phyloP scores from a whole-genome alignment of 2,888 invertebrate genomes.

The Brachypterus glaber region DNA sequence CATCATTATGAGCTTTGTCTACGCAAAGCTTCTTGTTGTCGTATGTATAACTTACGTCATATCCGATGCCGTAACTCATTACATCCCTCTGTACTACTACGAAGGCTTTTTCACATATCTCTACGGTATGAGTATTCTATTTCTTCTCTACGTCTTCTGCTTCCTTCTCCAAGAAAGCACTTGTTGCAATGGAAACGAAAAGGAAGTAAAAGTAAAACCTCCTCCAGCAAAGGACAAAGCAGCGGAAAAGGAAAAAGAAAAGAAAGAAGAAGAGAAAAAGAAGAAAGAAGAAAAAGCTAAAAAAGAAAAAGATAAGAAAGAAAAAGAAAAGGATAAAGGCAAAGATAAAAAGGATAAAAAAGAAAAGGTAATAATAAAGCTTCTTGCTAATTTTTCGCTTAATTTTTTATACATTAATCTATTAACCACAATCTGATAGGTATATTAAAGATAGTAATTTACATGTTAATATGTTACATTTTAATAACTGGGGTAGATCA shows the following conservation, averaged over 20 bases:
- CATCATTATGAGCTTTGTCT: conserved; percentile 93
- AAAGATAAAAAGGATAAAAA: conserved; percentile 39
- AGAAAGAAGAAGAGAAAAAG: conserved; percentile 45
- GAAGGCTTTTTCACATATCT: conserved; percentile 93
- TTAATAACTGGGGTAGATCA: too few relatives aligned
- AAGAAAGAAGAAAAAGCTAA: conserved; percentile 48
- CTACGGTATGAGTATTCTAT: conserved; percentile 86
- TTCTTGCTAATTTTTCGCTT: too few relatives aligned
- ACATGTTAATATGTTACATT: too few relatives aligned
- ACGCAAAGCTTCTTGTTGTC: conserved; percentile 88
- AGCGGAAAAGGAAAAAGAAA: conserved; percentile 46
- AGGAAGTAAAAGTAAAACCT: conserved; percentile 38
- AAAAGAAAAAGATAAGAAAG: conserved; percentile 49
- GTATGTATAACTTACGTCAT: conserved; percentile 90
- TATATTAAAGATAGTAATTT: too few relatives aligned
- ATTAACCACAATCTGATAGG: too few relatives aligned
- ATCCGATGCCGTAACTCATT: conserved; percentile 89
- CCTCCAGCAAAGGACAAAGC: conserved; percentile 35
- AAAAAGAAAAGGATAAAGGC: conserved; percentile 46
- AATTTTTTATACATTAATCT: too few relatives aligned
- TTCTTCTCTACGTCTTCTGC: conserved; percentile 89
- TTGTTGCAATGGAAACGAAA: conserved; percentile 65
- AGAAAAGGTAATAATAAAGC: conserved; percentile 38
- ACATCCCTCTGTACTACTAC: conserved; percentile 84
- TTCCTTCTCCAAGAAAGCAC: conserved; percentile 86